Evolutionary conservation across 2,888 invertebrate species (phyloP).

Genomic region (Busseola fusca): DNA sequence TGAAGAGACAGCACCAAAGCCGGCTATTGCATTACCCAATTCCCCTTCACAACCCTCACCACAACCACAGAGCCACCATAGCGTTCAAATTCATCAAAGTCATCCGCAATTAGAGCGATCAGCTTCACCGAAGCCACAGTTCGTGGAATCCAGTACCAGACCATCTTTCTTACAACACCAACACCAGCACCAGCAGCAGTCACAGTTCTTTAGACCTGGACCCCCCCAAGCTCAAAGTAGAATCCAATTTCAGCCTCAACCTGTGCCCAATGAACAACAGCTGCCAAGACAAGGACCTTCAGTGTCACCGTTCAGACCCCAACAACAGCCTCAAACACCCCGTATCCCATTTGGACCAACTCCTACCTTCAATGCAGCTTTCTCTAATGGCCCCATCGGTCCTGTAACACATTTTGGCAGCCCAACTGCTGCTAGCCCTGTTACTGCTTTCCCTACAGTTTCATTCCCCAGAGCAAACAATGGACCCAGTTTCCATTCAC

Average conservation of each 20-base stretch:
- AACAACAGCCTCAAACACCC: slow-evolving; percentile 67
- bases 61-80: slow-evolving; percentile 46
- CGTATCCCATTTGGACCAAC: slow-evolving; percentile 79
- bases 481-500: slow-evolving; percentile 75
- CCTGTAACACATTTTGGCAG: slow-evolving; percentile 73
- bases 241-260: slow-evolving; percentile 85
- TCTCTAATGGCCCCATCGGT: slow-evolving; percentile 76
- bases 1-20: slow-evolving; percentile 91
- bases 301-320: slow-evolving; percentile 79
- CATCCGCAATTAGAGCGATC: slow-evolving; percentile 76
- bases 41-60: slow-evolving; percentile 70
- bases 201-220: slow-evolving; percentile 73
- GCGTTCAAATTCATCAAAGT: slow-evolving; percentile 47
- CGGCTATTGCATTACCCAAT: slow-evolving; percentile 89
- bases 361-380: slow-evolving; percentile 73
- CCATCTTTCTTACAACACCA: slow-evolving; percentile 68
- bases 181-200: slow-evolving; percentile 47
- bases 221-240: slow-evolving; percentile 82
- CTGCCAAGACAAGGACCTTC: slow-evolving; percentile 83
- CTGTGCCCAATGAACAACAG: slow-evolving; percentile 81
- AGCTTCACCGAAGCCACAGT: slow-evolving; percentile 73
- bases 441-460: slow-evolving; percentile 72
- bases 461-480: slow-evolving; percentile 77
- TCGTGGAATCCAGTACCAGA: slow-evolving; percentile 69
- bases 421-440: slow-evolving; percentile 79